phyloP scores from a whole-genome alignment of 2,113 vertebrate genomes.

The Lanius collurio region DNA sequence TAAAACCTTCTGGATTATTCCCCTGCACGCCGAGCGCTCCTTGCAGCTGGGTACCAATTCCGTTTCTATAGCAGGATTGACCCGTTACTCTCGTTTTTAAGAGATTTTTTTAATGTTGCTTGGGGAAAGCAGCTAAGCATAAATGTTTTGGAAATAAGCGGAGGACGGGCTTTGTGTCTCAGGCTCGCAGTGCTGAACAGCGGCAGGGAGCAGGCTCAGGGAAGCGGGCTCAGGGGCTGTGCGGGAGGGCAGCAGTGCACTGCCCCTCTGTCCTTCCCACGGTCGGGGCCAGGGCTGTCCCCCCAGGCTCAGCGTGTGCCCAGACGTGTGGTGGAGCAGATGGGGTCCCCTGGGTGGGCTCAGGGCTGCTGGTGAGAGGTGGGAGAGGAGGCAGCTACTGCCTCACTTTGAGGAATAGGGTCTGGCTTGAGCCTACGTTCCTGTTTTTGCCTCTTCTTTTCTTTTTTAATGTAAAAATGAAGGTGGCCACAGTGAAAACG shows the following conservation, averaged over 20 bases:
- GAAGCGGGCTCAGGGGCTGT: fast-evolving
- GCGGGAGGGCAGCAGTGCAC: neutral
- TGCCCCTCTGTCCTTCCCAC: neutral
- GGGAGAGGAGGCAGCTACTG: neutral
- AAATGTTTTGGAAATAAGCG: neutral
- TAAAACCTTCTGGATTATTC: slow-evolving; percentile 28
- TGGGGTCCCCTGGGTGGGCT: neutral
- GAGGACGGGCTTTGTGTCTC: neutral
- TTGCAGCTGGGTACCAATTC: neutral
- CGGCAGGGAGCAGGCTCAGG: neutral
- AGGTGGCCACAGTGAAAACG: neutral
- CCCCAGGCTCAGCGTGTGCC: neutral
- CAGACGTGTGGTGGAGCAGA: neutral
- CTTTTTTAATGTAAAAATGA: neutral
- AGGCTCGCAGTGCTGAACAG: neutral
- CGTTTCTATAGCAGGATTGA: neutral
- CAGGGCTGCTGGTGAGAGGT: neutral
- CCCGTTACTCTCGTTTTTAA: neutral
- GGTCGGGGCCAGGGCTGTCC: fast-evolving
- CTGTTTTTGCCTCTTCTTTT: neutral
- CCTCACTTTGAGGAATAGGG: neutral
- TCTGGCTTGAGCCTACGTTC: neutral
- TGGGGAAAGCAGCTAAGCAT: neutral
- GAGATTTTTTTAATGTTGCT: neutral
- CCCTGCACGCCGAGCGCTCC: neutral